phyloP scores from a whole-genome alignment of 2,113 vertebrate genomes.

The Malaclemys terrapin region DNA sequence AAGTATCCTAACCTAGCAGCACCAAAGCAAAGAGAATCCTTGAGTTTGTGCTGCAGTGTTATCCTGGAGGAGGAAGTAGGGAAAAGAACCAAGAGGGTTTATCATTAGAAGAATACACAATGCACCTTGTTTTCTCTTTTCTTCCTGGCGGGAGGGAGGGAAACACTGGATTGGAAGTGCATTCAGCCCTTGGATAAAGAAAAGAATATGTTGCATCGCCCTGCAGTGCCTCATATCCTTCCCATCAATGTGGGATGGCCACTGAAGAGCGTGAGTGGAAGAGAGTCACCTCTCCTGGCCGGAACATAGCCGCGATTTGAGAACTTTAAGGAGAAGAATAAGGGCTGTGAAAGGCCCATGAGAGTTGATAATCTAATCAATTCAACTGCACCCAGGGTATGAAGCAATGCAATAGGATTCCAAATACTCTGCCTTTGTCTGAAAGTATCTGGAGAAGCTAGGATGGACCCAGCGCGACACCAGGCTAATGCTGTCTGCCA shows the following conservation, averaged over 20 bases:
- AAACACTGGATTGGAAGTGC: background rate
- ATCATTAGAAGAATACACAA: background rate
- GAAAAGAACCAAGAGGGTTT: background rate
- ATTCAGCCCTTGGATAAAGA: background rate
- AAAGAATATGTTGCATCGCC: background rate
- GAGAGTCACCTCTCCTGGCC: background rate
- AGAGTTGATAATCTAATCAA: background rate
- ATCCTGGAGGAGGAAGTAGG: fast-evolving
- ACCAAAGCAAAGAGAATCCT: background rate
- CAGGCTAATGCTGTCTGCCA: constrained; percentile 16
- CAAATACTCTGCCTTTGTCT: background rate
- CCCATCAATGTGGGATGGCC: background rate
- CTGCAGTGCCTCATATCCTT: background rate
- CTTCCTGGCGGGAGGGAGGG: background rate
- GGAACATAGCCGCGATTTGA: background rate
- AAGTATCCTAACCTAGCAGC: background rate
- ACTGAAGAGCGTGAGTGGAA: background rate
- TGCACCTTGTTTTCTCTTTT: background rate
- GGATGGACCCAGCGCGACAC: background rate
- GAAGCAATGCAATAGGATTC: background rate
- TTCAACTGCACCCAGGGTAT: background rate
- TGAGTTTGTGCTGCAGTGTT: background rate
- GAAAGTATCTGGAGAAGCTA: constrained; percentile 6
- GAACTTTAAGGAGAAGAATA: background rate
- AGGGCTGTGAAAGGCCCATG: background rate